phyloP scores from a whole-genome alignment of 1,140 invertebrate species.

The Aphidius gifuensis region DNA sequence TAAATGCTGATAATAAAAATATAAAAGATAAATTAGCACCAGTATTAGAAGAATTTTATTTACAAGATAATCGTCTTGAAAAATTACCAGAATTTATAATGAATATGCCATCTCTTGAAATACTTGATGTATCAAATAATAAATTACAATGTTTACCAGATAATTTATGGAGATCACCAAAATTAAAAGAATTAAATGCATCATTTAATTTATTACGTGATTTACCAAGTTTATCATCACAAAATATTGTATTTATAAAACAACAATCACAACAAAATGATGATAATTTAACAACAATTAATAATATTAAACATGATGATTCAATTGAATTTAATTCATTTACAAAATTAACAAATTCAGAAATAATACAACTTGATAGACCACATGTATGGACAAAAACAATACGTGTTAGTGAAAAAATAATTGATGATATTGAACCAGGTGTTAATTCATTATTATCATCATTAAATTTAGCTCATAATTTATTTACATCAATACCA shows the following conservation, averaged over 20 bases:
- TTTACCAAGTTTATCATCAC: conserved; percentile 61
- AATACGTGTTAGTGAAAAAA: conserved; percentile 69
- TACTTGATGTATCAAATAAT: conserved; percentile 91
- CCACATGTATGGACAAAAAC: conserved; percentile 72
- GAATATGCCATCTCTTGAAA: conserved; percentile 72
- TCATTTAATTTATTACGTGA: conserved; percentile 86
- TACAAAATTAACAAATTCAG: conserved; percentile 48
- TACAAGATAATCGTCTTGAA: conserved; percentile 85
- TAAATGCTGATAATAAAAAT: conserved; percentile 52
- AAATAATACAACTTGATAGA: conserved; percentile 58
- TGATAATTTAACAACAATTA: conserved; percentile 37
- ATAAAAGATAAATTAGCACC: conserved; percentile 61
- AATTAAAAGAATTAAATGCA: conserved; percentile 85
- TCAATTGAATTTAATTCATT: conserved; percentile 50
- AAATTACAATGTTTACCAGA: conserved; percentile 83
- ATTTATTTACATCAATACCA: conserved; percentile 84
- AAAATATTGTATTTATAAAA: conserved; percentile 31
- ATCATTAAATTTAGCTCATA: conserved; percentile 85
- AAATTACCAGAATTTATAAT: conserved; percentile 78
- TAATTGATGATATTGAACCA: conserved; percentile 50
- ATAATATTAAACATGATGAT: conserved; percentile 43
- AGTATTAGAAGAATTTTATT: conserved; percentile 82
- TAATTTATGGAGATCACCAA: conserved; percentile 86
- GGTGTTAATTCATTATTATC: conserved; percentile 60
- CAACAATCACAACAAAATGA: conserved; percentile 40